Base-by-base conservation (phyloP, 1,140 invertebrate species). In the Thaumatotibia leucotreta region DNA sequence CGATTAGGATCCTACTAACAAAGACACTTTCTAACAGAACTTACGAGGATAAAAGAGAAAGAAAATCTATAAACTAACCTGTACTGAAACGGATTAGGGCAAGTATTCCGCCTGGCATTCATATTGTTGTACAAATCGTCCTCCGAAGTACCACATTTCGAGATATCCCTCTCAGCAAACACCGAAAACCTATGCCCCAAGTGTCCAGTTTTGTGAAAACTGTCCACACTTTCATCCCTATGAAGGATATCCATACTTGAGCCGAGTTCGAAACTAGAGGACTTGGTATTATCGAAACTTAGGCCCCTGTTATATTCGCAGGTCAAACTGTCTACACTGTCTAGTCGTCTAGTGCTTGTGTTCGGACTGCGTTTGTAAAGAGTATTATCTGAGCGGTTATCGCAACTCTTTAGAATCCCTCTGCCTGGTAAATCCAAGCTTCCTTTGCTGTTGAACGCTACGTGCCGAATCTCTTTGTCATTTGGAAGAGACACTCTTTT, bases 81-180 rank as follows among this genome's bases (percentile, higher is more conserved):
- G 75, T 93, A 93, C 65, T 92, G 89, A 72, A 93, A 86, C 1
- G 95, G 94, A 79, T 95, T 94, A 0, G 95, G 95, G 29, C 95
- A 92, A 1, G 95, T 95, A 79, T 95, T 95, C 50, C 95, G 91
- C 67, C 95, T 92, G 2, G 83, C 77, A 64, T 92, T 92, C 72
- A 93, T 83, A 76, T 92, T 93, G 1, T 86, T 79, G 1, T 84
- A 77, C 20, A 93, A 88, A 61, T 93, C 91, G 64, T 95, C 94
- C 81, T 95, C 94, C 14, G 94, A 90, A n/a, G 94, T 94, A 0
- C 95, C 95, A 77, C 95, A 95, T 78, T 96, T 96, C 14, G 95
- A 96, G 72, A 96, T 96, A 87, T 96, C 95, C 1, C 95, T 95
- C 75, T 95, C 95, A 0, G 95, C 93, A 35, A 95, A 92, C 32